Base-by-base conservation (phyloP, 2,113 vertebrate genomes). In the Prolemur simus region DNA sequence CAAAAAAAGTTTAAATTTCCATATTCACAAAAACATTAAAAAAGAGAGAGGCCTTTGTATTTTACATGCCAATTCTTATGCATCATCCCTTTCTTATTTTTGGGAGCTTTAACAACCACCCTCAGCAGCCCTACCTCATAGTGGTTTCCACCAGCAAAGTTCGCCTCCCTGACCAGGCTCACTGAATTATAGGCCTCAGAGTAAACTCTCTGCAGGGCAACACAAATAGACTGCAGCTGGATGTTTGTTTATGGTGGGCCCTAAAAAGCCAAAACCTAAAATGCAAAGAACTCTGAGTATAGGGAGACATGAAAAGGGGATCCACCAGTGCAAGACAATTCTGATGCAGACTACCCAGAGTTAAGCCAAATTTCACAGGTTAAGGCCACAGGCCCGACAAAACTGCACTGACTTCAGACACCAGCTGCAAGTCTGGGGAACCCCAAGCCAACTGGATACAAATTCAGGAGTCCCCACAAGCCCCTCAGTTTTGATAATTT, bases 121-220 rank as follows among this genome's bases (percentile, higher is more conserved):
- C 39, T 93, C 37, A 21, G 21, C 34, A 92, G 2, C 52, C n/a
- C 20, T 11, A 23, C 42, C 52, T 86, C 66, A 21, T 0, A 4
- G 78, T 39, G 54, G 81, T 89, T 96, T 66, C 77, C 37, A 69
- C 10, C 58, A 86, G 32, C 20, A 45, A 27, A 20, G 29, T 34
- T 69, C 77, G 76, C 37, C 69, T 91, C 37, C 66, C 60, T 77
- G 54, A 45, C 85, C 45, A 85, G 27, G 34, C 56, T 37, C 15
- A 25, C n/a, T 91, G 89, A 98, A 96, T 96, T 89, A 91, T 1
- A 95, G 94, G 64, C 64, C 47, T 54, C 63, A 3, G 6, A 84
- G 52, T 58, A 64, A 56, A 64, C 14, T 66, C n/a, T 94, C 45
- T 66, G 52, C 0, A 0, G 39, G 32, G 63, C 8, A 68, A 68